These are phyloP conservation scores for Ennomos erosarius DNA, from an alignment of 2,888 invertebrate species.

Conservation along the genomic window DNA sequence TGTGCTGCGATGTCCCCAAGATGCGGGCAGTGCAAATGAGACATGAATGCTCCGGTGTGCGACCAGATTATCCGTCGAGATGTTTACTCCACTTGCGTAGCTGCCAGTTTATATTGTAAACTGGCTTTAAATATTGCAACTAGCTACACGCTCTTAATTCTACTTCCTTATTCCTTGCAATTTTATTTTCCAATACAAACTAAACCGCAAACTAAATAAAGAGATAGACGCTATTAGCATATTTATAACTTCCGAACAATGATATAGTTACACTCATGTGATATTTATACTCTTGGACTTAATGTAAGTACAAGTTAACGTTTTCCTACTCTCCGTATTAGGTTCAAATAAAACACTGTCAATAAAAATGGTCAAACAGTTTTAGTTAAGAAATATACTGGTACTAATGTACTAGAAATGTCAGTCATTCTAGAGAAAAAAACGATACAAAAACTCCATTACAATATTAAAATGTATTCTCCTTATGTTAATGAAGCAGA, in stretches of 20 bases:
- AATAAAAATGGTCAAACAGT: conserved; percentile 16
- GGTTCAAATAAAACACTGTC: conserved; percentile 15
- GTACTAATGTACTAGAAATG: conserved; percentile 18
- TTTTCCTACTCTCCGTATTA: conserved; percentile 5
- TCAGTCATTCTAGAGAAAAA: conserved; percentile 27
- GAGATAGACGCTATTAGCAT: no score
- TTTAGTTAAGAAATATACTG: conserved; percentile 14
- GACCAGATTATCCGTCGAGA: conserved; percentile 41
- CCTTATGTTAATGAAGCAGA: conserved; percentile 61
- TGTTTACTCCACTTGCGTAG: conserved; percentile 28
- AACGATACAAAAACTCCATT: conserved; percentile 35
- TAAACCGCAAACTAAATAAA: no score
- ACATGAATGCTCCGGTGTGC: conserved; percentile 52
- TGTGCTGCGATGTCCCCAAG: neutral
- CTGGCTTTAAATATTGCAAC: conserved; percentile 11
- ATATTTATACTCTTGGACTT: no score
- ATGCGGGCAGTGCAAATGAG: conserved; percentile 41
- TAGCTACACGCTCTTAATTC: neutral
- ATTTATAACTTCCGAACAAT: no score
- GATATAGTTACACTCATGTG: conserved; percentile 1
- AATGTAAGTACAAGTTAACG: neutral
- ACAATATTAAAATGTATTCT: conserved; percentile 42
- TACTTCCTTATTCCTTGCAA: conserved; percentile 12
- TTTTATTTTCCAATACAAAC: no score
- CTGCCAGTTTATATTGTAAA: conserved; percentile 21